Evolutionary conservation across 2,888 invertebrate species (phyloP).

Genomic region (Synergus laeviventris): DNA sequence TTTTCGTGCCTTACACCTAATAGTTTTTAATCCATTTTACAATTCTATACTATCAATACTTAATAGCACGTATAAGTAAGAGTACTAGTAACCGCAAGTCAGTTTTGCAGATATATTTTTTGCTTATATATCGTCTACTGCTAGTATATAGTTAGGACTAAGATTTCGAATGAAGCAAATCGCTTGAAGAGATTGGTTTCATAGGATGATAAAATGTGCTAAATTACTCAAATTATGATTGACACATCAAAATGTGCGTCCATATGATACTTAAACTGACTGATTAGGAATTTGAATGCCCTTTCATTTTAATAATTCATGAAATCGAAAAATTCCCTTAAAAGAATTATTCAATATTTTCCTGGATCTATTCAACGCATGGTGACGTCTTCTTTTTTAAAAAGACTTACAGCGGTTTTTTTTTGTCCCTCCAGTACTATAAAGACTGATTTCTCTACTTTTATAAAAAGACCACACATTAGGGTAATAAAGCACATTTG

Average conservation of each 20-base stretch:
- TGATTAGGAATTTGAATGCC: not conserved
- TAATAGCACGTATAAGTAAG: not conserved
- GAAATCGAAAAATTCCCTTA: not conserved
- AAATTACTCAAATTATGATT: not conserved
- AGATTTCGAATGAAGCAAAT: not conserved
- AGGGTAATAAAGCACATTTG: not conserved
- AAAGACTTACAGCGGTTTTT: not conserved
- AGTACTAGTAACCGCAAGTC: not conserved
- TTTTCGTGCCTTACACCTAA: not conserved
- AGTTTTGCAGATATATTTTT: not conserved
- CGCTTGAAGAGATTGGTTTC: not conserved
- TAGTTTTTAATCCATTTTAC: not conserved
- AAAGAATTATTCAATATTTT: too few species aligned
- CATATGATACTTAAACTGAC: not conserved
- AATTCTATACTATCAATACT: not conserved
- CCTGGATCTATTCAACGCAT: not conserved
- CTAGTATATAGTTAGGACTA: not conserved
- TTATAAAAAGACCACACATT: not conserved
- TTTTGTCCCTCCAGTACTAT: not conserved
- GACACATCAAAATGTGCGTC: not conserved
- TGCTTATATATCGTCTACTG: not conserved
- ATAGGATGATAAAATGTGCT: not conserved
- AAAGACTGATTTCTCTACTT: slow-evolving; percentile 4
- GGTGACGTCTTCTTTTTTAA: not conserved
- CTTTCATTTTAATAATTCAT: not conserved